Evolutionary conservation across 2,113 vertebrate species (phyloP), one percentile per base, ranked within the genome.

Genomic region (Riparia riparia): DNA sequence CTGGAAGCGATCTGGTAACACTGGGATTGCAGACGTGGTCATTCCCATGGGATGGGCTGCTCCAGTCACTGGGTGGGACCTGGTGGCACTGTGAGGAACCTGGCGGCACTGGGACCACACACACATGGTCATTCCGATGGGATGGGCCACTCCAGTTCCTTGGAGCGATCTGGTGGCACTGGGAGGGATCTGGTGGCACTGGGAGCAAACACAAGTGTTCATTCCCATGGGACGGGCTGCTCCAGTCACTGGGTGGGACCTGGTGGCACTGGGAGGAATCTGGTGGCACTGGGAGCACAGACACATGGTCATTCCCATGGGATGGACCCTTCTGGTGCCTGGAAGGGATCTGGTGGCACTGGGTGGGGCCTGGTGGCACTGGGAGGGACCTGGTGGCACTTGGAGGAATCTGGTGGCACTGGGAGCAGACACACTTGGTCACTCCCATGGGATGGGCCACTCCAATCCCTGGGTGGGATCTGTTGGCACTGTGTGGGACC

Each of bases 181-280:
- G 19, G 12, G 5, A 0, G 10, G 5, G 13, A 21, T 13, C 17
- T 64, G 60, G 45, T 17, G 58, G 41, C 41, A 18, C 5, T 44
- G 14, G 24, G 41, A 44, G 5, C 0, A 0, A 7, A n/a, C 9
- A 42, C 21, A 10, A 0, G 0, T 3, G 31, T 7, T 28, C 12
- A 57, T 34, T 57, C 41, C 53, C 53, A 17, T 13, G 14, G 32
- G 18, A 45, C 34, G 12, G 12, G 3, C 8, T 0, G 0, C 16
- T 42, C 69, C 0, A 1, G 1, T 53, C 7, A 11, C 50, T 54
- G 18, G 9, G 5, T 1, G 19, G 12, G 12, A 16, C 7, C 31
- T 24, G 49, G 14, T 17, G 49, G 24, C 64, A 16, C 28, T 20
- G 21, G 13, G 7, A 2, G 19, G 14, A 15, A 28, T 14, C 34